Conservation (phyloP, 1,140 invertebrate species). For the Hormaphis cornu region DNA sequence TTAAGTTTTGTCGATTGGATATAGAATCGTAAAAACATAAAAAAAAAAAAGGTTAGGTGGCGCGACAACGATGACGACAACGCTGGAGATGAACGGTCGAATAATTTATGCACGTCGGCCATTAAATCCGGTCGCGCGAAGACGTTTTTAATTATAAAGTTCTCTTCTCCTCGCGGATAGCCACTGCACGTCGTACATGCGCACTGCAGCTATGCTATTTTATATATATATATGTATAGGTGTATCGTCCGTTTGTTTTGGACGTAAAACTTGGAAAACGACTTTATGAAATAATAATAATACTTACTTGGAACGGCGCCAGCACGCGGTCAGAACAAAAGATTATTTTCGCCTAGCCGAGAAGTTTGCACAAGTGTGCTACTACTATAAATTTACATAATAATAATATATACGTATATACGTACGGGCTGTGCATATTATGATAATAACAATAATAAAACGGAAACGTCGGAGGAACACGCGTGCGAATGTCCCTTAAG, state of each 20-base stretch:
- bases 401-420: background rate
- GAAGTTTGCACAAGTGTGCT: background rate
- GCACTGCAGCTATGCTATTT: too few species aligned
- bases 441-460: too few species aligned
- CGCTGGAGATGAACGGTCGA: background rate
- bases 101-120: constrained; percentile 24
- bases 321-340: background rate
- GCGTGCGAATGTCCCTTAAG: background rate
- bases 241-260: background rate
- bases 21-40: background rate
- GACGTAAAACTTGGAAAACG: constrained; percentile 12
- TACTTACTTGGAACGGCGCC: background rate
- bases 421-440: too few species aligned
- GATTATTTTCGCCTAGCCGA: background rate
- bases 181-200: background rate
- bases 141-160: constrained; percentile 30
- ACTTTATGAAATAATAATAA: constrained; percentile 29
- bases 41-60: background rate
- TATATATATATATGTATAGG: too few species aligned
- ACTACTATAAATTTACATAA: constrained; percentile 25
- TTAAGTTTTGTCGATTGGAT: too few species aligned
- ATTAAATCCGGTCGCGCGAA: constrained; percentile 6
- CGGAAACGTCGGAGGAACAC: background rate
- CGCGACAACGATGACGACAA: background rate
- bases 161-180: constrained; percentile 14